Evolutionary conservation across 2,888 invertebrate genomes (phyloP), one percentile per base, ranked within the genome.

Genomic region (Hirtodrosophila confusa): DNA sequence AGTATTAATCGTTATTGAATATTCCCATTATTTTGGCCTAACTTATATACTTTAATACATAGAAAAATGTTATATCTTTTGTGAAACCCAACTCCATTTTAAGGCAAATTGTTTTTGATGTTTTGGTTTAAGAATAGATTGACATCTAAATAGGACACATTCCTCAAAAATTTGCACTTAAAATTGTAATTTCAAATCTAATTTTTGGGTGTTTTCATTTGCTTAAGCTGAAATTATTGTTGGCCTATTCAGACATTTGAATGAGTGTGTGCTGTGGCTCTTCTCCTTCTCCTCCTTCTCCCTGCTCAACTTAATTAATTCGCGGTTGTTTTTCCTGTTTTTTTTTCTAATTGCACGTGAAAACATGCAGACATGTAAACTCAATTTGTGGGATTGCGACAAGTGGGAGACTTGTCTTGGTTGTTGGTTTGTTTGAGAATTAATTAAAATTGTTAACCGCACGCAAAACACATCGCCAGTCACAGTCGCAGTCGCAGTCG

Each of bases 381-480:
- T 56, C 65, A 64, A 64, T 55, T 49, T 50, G 44, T 55, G 33
- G 36, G 9, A n/a, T 10, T 31, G 36, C 12, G 41, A 9, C n/a
- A 11, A 3, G 9, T 33, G 43, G 10, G 9, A 17, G 36, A 47
- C 45, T 40, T 29, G 50, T 0, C 9, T 47, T 56, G 39, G 35
- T 48, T 31, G 35, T 61, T 61, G 43, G 48, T 45, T 29, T 29
- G 11, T 43, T 49, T 55, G 29, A 43, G 51, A 67, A 60, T 66
- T 66, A 58, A 66, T 67, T 67, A 60, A 67, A 66, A 53, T 60
- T 66, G 67, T 67, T 58, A 60, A 66, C 60, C 53, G 60, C 58
- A 67, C 60, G 67, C 60, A 49, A 60, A 66, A 60, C 53, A 60
- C 7, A 51, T 36, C 39, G 64, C 36, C 64, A 23, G 48, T 41